A percentile compares a stretch with the other conserved stretches of the same genome.
Conservation (phyloP, 2,113 vertebrate genomes). For the Podarcis muralis region DNA sequence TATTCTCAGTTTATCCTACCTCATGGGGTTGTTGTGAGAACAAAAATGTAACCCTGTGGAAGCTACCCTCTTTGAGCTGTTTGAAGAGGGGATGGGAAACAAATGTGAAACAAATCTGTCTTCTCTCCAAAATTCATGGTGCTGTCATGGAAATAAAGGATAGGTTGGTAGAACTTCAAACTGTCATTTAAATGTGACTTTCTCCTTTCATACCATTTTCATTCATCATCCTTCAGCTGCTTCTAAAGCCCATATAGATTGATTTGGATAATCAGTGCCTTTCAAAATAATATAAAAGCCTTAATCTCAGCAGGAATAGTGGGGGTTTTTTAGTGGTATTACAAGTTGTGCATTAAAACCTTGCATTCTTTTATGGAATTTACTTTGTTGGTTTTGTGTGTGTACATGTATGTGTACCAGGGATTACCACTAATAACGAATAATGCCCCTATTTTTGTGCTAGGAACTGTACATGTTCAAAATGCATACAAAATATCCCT, state of each 20-base stretch:
- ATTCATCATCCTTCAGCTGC: background rate
- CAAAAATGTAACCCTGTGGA: background rate
- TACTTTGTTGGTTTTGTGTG: background rate
- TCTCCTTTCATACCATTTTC: background rate
- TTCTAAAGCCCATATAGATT: background rate
- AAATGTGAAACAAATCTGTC: background rate
- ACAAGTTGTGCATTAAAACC: background rate
- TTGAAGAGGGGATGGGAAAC: background rate
- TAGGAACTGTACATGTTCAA: background rate
- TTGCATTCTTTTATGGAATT: background rate
- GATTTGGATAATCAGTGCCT: background rate
- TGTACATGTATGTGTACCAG: background rate
- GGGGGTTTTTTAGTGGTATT: background rate
- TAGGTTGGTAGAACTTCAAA: background rate
- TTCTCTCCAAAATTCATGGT: background rate
- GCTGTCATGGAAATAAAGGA: background rate
- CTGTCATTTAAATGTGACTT: background rate
- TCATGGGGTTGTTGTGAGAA: background rate
- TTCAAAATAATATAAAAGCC: background rate
- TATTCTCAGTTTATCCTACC: background rate
- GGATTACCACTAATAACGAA: background rate
- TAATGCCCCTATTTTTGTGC: background rate
- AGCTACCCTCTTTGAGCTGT: background rate
- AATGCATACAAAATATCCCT: background rate
- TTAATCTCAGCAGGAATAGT: background rate